Percentiles rank a stretch among this genome's conserved stretches.
These are phyloP conservation scores for Colistium nudipinnis DNA, from an alignment of 2,113 vertebrate species.

Conservation along the genomic window DNA sequence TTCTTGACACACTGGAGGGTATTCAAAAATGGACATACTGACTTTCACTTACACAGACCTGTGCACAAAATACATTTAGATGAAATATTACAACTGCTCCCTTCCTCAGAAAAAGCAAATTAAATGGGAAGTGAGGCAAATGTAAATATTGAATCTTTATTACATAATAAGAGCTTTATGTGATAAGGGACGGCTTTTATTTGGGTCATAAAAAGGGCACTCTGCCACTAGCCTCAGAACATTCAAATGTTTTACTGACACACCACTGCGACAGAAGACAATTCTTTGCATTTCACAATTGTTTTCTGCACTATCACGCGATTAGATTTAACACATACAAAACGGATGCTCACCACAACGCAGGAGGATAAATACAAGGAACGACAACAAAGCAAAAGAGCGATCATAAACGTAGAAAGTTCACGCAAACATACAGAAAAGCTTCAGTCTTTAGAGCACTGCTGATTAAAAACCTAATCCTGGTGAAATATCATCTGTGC, in stretches of 20 bases:
- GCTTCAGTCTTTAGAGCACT: conserved; percentile 32
- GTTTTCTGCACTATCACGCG: conserved; percentile 20
- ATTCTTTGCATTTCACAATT: conserved; percentile 4
- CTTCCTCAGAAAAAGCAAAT: conserved; percentile 43
- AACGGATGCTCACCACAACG: conserved; percentile 39
- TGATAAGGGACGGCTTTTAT: conserved; percentile 74
- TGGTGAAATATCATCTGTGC: conserved; percentile 43
- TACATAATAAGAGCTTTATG: conserved; percentile 68
- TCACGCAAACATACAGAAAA: conserved; percentile 9
- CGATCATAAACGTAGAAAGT: conserved; percentile 23
- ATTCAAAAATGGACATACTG: conserved; percentile 35
- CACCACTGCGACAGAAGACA: conserved; percentile 30
- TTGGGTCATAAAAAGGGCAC: conserved; percentile 74
- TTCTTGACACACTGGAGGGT: neutral
- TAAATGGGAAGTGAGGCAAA: conserved; percentile 35
- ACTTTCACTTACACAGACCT: conserved; percentile 40
- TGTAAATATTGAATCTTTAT: conserved; percentile 81
- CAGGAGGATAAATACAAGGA: conserved; percentile 34
- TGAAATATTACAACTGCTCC: conserved; percentile 29
- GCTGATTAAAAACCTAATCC: conserved; percentile 51
- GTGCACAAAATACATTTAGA: conserved; percentile 54
- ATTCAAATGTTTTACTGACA: conserved; percentile 48
- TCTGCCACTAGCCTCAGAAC: conserved; percentile 51
- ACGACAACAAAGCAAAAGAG: conserved; percentile 31
- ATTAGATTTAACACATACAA: conserved; percentile 19